A percentile compares a stretch with the other conserved stretches of the same genome.
These are phyloP conservation scores for Tupaia chinensis DNA, from an alignment of 2,113 vertebrate genomes.

Conservation along the genomic window DNA sequence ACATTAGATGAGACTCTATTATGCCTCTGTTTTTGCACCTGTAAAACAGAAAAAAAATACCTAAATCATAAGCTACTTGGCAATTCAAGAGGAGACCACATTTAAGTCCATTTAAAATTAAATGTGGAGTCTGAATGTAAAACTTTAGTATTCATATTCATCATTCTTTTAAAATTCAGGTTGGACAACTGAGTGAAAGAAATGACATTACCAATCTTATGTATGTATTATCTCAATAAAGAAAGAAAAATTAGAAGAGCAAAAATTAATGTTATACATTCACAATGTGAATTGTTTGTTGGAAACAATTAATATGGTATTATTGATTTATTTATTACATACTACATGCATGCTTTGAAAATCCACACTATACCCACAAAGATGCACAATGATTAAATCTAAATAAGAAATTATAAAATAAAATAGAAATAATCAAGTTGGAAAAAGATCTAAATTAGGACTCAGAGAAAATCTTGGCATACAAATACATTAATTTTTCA, in stretches of 20 bases:
- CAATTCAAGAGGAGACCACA: background rate
- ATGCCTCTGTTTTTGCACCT: background rate
- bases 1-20: background rate
- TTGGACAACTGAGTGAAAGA: background rate
- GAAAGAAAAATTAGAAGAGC: too few relatives aligned
- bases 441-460: background rate
- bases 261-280: too few relatives aligned
- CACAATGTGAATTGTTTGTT: too few relatives aligned
- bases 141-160: background rate
- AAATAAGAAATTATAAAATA: too few relatives aligned
- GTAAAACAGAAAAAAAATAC: background rate
- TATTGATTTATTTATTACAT: too few relatives aligned
- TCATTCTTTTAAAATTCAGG: conserved; percentile 35
- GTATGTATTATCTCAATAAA: too few relatives aligned
- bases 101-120: background rate
- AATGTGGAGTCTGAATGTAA: background rate
- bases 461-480: conserved; percentile 15
- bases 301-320: too few relatives aligned
- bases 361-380: too few relatives aligned
- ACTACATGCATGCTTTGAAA: too few relatives aligned
- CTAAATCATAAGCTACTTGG: background rate
- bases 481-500: background rate
- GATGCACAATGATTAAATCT: too few relatives aligned
- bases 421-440: background rate
- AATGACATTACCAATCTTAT: too few relatives aligned